Base-by-base conservation (phyloP, 2,113 vertebrate species). In the Sceloporus undulatus region DNA sequence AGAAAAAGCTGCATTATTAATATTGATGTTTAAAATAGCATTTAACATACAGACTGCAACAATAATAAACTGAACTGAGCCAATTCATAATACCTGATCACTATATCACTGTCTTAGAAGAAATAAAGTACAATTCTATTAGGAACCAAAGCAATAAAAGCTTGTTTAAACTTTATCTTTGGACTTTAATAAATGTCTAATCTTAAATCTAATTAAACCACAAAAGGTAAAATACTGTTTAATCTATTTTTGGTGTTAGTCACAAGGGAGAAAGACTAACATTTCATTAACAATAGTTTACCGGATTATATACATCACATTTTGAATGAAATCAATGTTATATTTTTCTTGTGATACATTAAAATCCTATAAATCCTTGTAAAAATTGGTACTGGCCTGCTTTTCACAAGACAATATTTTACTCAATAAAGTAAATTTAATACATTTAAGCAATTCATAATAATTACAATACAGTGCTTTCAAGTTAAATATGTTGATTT, bases 101-200 rank as follows among this genome's bases (percentile, higher is more conserved):
- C 81, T 29, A 66, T 62, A 86, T 75, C 54, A 85, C 81, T 18
- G 87, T 48, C 1, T 81, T 14, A 38, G 84, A 48, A 82, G 84
- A 74, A 14, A 94, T 25, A 21, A 94, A 91, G 27, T 84, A 93
- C 89, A 27, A 91, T 88, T 84, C 75, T 7, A 90, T 90, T 86
- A 93, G 66, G 74, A 88, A 48, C 85, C 78, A 91, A 38, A n/a
- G 59, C 13, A 88, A 4, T 87, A 3, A 86, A 76, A 82, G 29
- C 1, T 40, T 82, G 59, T 79, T 56, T 80, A 80, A 76, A 5
- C 0, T 74, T 89, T 92, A 92, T 91, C 56, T 89, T 65, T 86
- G 11, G 23, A 76, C 79, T 88, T 88, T 76, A 88, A 82, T 82
- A 65, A 86, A 94, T 70, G 34, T 38, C 65, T 75, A 79, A 66